Evolutionary conservation across 2,797 vertebrate genomes (phyloP).

Genomic region (Acanthopagrus latus): DNA sequence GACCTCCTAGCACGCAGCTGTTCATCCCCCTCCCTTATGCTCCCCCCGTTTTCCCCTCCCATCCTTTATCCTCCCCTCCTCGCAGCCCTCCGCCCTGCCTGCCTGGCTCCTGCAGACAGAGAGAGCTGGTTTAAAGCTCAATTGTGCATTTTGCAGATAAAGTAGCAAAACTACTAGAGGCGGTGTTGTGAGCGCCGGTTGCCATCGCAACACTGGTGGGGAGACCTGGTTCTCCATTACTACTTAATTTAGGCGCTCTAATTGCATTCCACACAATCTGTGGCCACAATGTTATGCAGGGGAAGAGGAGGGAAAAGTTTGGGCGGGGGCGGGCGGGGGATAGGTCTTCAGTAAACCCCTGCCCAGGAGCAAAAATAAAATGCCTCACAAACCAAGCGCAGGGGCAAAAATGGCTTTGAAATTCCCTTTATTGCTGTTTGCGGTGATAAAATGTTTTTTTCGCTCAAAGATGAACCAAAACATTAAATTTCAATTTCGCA

Average conservation of each 20-base stretch:
- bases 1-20: constrained; percentile 93
- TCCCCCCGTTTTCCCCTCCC: constrained; percentile 26
- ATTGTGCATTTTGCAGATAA: constrained; percentile 99
- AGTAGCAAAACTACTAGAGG: constrained; percentile 99
- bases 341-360: constrained; percentile 49
- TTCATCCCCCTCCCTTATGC: constrained; percentile 58
- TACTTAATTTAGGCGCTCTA: constrained; percentile 99
- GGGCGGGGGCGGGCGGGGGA: constrained; percentile 33
- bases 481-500: constrained; percentile 69
- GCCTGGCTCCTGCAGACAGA: constrained; percentile 85
- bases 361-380: constrained; percentile 59
- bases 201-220: constrained; percentile 97
- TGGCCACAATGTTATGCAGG: constrained; percentile 93
- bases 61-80: constrained; percentile 60
- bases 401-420: constrained; percentile 59
- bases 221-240: constrained; percentile 99
- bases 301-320: constrained; percentile 75
- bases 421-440: constrained; percentile 66
- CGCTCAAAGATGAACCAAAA: constrained; percentile 65
- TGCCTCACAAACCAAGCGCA: constrained; percentile 37
- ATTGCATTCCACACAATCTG: constrained; percentile 99
- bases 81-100: constrained; percentile 62
- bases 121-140: constrained; percentile 98
- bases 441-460: constrained; percentile 60
- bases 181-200: constrained; percentile 97